phyloP scores from a whole-genome alignment of 2,888 invertebrate species.

The Fragum sueziense region DNA sequence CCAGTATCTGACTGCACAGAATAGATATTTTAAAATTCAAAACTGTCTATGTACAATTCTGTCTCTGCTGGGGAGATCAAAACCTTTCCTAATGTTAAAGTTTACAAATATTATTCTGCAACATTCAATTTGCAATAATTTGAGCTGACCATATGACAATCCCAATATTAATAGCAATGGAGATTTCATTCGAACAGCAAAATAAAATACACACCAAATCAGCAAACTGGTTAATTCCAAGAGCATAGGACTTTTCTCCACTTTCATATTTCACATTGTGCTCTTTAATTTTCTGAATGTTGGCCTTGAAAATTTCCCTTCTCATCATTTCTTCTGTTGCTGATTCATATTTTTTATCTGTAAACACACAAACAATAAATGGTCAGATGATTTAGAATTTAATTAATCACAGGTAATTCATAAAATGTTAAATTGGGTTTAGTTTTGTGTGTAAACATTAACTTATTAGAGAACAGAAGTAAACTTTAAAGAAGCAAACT shows the following conservation, averaged over 20 bases:
- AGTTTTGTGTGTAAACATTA: too few relatives aligned
- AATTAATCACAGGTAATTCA: too few relatives aligned
- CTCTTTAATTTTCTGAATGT: slow-evolving; percentile 64
- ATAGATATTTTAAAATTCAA: too few relatives aligned
- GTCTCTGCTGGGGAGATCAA: too few relatives aligned
- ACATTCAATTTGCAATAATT: background rate
- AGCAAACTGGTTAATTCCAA: slow-evolving; percentile 73
- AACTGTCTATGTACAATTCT: too few relatives aligned
- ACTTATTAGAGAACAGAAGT: too few relatives aligned
- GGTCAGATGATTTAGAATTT: too few relatives aligned
- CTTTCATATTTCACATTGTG: slow-evolving; percentile 68
- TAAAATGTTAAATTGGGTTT: too few relatives aligned
- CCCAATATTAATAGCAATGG: background rate
- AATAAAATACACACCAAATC: slow-evolving; percentile 66
- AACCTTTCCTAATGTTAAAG: background rate
- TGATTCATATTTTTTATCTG: slow-evolving; percentile 62
- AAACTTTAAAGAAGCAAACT: too few relatives aligned
- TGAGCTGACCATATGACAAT: background rate
- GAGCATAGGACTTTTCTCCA: slow-evolving; percentile 66
- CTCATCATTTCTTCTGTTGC: slow-evolving; percentile 55
- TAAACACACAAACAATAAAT: slow-evolving; percentile 21
- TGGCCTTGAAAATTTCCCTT: slow-evolving; percentile 61
- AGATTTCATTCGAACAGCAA: background rate
- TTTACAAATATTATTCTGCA: background rate
- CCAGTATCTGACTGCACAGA: too few relatives aligned